Evolutionary conservation across 2,888 invertebrate species (phyloP), one percentile per base, ranked within the genome.

Genomic region (Byasa hedistus): DNA sequence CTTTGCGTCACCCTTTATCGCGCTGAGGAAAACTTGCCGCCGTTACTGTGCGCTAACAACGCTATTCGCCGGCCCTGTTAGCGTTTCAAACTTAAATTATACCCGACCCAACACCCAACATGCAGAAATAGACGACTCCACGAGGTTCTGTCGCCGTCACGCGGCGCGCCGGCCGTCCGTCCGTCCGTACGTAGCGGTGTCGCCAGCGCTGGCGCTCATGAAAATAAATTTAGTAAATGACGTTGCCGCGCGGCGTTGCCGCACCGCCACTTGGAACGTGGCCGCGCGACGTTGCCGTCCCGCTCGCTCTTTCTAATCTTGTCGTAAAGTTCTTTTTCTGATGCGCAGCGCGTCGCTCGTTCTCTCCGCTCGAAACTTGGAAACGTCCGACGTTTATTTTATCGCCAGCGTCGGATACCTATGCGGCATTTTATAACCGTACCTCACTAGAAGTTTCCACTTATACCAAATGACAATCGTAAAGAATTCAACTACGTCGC

Each of bases 281-380:
- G 86, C 85, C 83, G 82, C 77, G 89, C 91, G 86, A 77, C 82
- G 91, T 91, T 91, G 91, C 91, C 91, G 81, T 83, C 77, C 85
- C 85, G 89, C 77, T 74, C 87, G 90, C 91, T 91, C 91, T 91
- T 91, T 91, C 91, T 91, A 91, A 91, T 91, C 91, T 91, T 82
- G 91, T 91, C 91, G 90, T 91, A 91, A 91, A 91, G 91, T 91
- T 91, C 91, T 91, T 91, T 91, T 91, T 91, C 91, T 91, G 91
- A 90, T 89, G 89, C 90, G 87, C 89, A 83, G 79, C 89, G 88
- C 85, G 88, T 86, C 86, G 87, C 85, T 85, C 84, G 85, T 87
- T 86, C 87, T 87, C 88, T 85, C 82, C 82, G 88, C 81, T 88
- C 76, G 86, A 87, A 90, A 91, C 90, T 89, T 87, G 89, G 83